Evolutionary conservation across 2,888 invertebrate species (phyloP), one percentile per base, ranked within the genome.

Genomic region (Drosophila macrospina): DNA sequence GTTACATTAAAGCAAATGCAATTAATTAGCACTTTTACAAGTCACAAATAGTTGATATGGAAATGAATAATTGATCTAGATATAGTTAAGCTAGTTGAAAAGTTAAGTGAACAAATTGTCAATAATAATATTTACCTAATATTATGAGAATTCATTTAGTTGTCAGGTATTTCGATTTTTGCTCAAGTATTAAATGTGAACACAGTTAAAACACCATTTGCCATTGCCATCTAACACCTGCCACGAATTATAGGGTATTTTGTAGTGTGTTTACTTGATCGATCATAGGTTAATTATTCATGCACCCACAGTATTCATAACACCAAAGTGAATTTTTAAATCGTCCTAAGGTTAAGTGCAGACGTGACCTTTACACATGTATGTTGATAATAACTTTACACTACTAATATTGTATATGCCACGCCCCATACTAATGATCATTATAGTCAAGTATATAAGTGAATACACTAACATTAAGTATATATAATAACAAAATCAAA

Each of bases 261-360:
- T 56, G n/a, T 59, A 72, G 67, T 61, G 6, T n/a, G 56, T 45
- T 57, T 47, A 41, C 37, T 36, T 55, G 28, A 51, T 47, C 28
- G 36, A 69, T 42, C 10, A 11, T 60, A 65, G 65, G 11, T 44
- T 37, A 26, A 24, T 41, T 60, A 42, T 51, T 51, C 16, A 55
- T 50, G 50, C 48, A 67, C 34, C 32, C 51, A 39, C 56, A 73
- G 62, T 82, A 86, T 86, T 86, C 59, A 51, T 54, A 74, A 77
- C 74, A 80, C 79, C 84, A 84, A 86, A 83, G 77, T 83, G 86
- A 80, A 83, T 69, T 76, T 61, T 64, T 36, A 64, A 50, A 45
- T 45, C 47, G 78, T 77, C 57, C 65, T 16, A 39, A 28, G 44
- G 16, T 57, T 50, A 51, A 24, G 54, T 36, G 15, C 60, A 51